Base-by-base conservation (phyloP, 2,113 vertebrate genomes). In the Apus apus region DNA sequence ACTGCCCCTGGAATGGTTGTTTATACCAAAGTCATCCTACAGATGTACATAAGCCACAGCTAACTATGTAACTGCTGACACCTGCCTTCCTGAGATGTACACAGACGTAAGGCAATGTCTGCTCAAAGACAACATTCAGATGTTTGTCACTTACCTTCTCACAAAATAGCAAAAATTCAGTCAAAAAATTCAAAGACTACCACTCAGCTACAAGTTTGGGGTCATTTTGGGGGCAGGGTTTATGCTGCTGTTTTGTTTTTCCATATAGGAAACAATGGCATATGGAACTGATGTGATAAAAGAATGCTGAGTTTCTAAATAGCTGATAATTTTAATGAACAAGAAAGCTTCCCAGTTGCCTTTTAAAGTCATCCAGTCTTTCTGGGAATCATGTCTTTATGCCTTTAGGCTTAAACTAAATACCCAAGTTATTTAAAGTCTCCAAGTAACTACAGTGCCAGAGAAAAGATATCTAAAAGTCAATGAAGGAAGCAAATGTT, bases 1-100 rank as follows among this genome's bases (percentile, higher is more conserved):
- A 29, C 54, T 43, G 76, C n/a, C 19, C 32, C 29, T 32, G 4
- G 12, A 81, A 48, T 1, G 2, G 26, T 12, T 1, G 0, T 25
- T 46, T 57, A 3, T 15, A 51, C 4, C 34, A 9, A 48, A 45
- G 18, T 4, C 18, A 65, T 50, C 27, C 34, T 17, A 6, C 38
- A 45, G 43, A 46, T 11, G 25, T 13, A 51, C 10, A 34, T 56
- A 53, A 11, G 48, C 48, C 46, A 32, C 21, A 51, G 7, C 13
- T 40, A 17, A 45, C 36, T 32, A 10, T 2, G 9, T 18, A 32
- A 45, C 61, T 19, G 50, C 26, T 7, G 12, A 19, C 8, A 38
- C 6, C 17, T 11, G 5, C 13, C 34, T 11, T 80, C 34, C 32
- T 2, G 16, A 76, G 38, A 30, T 4, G 9, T 9, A 15, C 29